Evolutionary conservation across 2,113 vertebrate genomes (phyloP).

Genomic region (Psephotus haematonotus): DNA sequence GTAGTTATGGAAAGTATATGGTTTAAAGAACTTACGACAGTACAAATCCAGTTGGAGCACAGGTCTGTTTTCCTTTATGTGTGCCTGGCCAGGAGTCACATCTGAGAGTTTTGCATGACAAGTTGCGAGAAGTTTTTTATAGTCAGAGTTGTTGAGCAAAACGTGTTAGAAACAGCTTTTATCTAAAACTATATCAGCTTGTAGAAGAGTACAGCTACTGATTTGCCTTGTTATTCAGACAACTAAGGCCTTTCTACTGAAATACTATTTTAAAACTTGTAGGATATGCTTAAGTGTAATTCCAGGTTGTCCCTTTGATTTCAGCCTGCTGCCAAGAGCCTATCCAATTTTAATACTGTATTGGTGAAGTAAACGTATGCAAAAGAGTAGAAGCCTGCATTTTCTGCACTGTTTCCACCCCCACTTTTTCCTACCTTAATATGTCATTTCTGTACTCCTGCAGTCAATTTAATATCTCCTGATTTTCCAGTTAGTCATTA

Average conservation of each 20-base stretch:
- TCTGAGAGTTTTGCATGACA: neutral
- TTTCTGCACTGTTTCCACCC: neutral
- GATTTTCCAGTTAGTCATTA: neutral
- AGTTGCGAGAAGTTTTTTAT: neutral
- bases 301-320: neutral
- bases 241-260: neutral
- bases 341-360: neutral
- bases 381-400: neutral
- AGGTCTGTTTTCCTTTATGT: neutral
- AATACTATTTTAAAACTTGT: neutral
- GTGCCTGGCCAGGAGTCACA: neutral
- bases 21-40: neutral
- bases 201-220: neutral
- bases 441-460: neutral
- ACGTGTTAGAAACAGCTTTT: neutral
- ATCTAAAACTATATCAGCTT: neutral
- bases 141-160: neutral
- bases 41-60: neutral
- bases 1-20: accelerated
- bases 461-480: neutral
- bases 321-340: neutral
- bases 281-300: neutral
- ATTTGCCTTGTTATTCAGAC: neutral
- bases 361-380: neutral
- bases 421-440: accelerated